Conservation (phyloP, 2,888 invertebrate species). For the Phoenoteleia sp. region DNA sequence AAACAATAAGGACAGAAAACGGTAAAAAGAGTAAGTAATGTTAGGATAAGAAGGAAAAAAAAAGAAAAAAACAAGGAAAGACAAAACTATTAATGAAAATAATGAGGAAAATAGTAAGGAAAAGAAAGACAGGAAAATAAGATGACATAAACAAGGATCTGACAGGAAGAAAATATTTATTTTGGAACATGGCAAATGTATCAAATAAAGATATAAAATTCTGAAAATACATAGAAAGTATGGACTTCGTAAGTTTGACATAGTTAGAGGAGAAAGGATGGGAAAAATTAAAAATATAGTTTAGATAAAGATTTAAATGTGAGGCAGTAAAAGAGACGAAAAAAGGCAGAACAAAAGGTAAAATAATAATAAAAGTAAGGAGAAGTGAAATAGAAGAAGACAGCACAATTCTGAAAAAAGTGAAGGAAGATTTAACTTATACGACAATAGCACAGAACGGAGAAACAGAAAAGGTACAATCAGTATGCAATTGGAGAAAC, state of each 20-base stretch:
- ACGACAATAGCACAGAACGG: not conserved
- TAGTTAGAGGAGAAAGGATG: conserved; percentile 66
- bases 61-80: too few species aligned
- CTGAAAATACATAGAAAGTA: conserved; percentile 41
- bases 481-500: not conserved
- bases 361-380: not conserved
- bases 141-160: too few species aligned
- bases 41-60: too few species aligned
- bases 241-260: conserved; percentile 47
- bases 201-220: conserved; percentile 63
- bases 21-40: too few species aligned
- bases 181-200: conserved; percentile 67
- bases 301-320: not conserved
- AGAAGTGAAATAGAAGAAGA: not conserved
- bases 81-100: too few species aligned
- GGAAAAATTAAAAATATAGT: too few species aligned
- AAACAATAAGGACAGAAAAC: too few species aligned
- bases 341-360: not conserved
- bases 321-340: not conserved
- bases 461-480: not conserved
- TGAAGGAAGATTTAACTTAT: not conserved
- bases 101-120: too few species aligned
- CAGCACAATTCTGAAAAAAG: not conserved
- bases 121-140: too few species aligned
- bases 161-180: not conserved